phyloP scores from a whole-genome alignment of 1,140 invertebrate species.

The Drosophila rufa region DNA sequence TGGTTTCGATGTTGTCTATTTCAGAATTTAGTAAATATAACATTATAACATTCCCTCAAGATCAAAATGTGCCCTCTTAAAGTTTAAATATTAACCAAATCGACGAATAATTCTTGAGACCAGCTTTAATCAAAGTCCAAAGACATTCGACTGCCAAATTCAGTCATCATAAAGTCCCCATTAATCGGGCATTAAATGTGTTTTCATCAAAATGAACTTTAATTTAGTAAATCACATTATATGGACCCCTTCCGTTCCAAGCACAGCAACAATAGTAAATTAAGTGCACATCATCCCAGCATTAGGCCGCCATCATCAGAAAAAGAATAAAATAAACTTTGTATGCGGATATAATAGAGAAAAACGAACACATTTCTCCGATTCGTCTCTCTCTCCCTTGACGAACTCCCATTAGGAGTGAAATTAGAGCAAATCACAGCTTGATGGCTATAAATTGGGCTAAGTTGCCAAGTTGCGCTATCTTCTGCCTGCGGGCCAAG shows the following conservation, averaged over 20 bases:
- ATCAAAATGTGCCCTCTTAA: background rate
- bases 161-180: background rate
- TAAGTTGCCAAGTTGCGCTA: slow-evolving; percentile 38
- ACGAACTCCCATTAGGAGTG: slow-evolving; percentile 31
- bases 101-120: background rate
- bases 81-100: background rate
- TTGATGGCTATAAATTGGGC: slow-evolving; percentile 71
- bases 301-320: slow-evolving; percentile 4
- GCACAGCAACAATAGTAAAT: background rate
- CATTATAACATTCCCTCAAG: background rate
- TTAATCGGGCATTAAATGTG: background rate
- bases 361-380: background rate
- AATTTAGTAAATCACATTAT: slow-evolving; percentile 16
- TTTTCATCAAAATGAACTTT: slow-evolving; percentile 1
- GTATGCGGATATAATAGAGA: slow-evolving; percentile 5
- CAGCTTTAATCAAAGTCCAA: background rate
- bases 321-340: slow-evolving; percentile 1
- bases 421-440: slow-evolving; percentile 73
- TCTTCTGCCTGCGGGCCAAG: slow-evolving; percentile 38
- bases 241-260: background rate
- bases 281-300: slow-evolving; percentile 12
- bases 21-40: no score
- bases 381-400: slow-evolving; percentile 16
- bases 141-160: background rate
- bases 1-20: no score